Evolutionary conservation across 1,140 invertebrate genomes (phyloP), one percentile per base, ranked within the genome.

Genomic region (Ctenoplectra terminalis): DNA sequence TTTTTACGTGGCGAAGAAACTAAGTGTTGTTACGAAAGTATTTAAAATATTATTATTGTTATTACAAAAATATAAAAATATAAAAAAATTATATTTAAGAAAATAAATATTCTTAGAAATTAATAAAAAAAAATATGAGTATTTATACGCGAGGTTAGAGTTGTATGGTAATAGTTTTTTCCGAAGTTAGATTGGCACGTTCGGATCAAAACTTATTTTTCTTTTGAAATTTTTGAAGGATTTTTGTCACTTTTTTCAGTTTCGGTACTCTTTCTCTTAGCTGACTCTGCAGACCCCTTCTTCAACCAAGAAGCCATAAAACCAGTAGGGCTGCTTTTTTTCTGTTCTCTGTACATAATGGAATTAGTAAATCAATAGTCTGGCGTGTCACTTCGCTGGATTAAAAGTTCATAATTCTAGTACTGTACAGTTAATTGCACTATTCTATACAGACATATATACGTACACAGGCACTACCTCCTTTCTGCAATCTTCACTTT

Each of bases 401-500:
- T 90, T 87, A 82, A 69, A 80, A 67, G 64, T 61, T 78, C n/a
- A 67, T 75, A 66, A 66, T 48, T 67, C 48, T 2, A 46, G 29
- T 31, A 50, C 26, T 23, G 23, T 77, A 63, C 15, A 15, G 17
- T 60, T 83, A 70, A 86, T 84, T 81, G 17, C 40, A 63, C 11
- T 0, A 2, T 29, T 13, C 1, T 61, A 15, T 48, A 48, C 46
- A 48, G n/a, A n/a, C 40, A 34, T 75, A 31, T 34, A 67, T 82
- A 89, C 84, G 17, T 91, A 91, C 89, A 88, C 87, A 48, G 82
- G 40, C 66, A 85, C 80, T 48, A 94, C 86, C 11, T 94, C 95
- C 86, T 95, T 95, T 80, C 96, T 96, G 84, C 96, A 97, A 74
- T 96, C 94, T n/a, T 93, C 88, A 75, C 95, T 95, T 92, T 97